A percentile compares a stretch with the other conserved stretches of the same genome.
These are phyloP conservation scores for Xestoiulus laeticollis DNA, from an alignment of 2,888 invertebrate genomes.

Conservation along the genomic window DNA sequence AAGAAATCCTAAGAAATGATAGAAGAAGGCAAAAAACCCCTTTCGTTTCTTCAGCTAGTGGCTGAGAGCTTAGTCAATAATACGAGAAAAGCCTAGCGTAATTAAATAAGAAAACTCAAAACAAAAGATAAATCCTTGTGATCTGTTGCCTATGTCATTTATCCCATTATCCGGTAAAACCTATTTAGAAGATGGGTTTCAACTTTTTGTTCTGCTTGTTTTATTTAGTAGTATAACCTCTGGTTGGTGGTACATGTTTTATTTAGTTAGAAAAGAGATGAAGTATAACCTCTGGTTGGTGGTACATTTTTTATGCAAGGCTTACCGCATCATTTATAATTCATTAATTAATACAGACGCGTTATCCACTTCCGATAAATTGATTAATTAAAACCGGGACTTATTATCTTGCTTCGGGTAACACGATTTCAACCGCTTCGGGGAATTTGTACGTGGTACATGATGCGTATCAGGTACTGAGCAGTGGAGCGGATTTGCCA, in stretches of 20 bases:
- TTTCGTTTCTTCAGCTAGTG: neutral
- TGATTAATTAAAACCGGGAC: constrained; percentile 33
- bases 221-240: neutral
- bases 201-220: neutral
- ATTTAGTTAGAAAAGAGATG: neutral
- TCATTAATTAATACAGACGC: neutral
- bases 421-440: neutral
- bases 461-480: neutral
- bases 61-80: constrained; percentile 8
- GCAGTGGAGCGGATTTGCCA: neutral
- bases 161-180: neutral
- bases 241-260: neutral
- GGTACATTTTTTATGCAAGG: neutral
- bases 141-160: neutral
- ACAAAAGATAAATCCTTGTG: neutral
- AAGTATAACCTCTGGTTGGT: neutral
- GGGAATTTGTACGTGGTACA: neutral
- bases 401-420: neutral
- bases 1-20: neutral
- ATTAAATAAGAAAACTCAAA: neutral
- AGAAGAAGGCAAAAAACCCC: neutral
- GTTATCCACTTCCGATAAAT: constrained; percentile 28
- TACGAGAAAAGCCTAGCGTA: constrained; percentile 2
- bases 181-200: neutral
- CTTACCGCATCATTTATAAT: neutral